A percentile compares a stretch with the other conserved stretches of the same genome.
phyloP scores from a whole-genome alignment of 2,113 vertebrate genomes.

The Xiphophorus maculatus region DNA sequence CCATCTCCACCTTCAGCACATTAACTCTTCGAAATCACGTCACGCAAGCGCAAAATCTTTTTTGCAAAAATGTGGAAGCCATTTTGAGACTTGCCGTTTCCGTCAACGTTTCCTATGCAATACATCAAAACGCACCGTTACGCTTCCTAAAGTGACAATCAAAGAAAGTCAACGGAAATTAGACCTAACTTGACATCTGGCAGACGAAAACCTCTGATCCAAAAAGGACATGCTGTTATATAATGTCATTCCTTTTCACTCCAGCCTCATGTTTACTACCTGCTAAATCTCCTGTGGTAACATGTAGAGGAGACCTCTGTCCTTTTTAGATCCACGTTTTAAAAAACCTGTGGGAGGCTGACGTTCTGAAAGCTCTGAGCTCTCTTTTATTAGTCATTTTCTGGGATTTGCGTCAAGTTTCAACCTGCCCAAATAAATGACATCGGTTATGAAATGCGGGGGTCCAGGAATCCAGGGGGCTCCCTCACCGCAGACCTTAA shows the following conservation, averaged over 20 bases:
- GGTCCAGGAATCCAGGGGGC: constrained; percentile 7
- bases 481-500: constrained; percentile 17
- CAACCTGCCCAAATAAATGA: constrained; percentile 54
- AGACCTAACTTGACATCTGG: neutral
- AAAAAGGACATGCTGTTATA: neutral
- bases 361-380: constrained; percentile 8
- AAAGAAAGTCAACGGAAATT: no score
- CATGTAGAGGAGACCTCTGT: constrained; percentile 23
- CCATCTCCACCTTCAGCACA: no score
- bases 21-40: no score
- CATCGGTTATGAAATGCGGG: constrained; percentile 29
- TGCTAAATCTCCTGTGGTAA: constrained; percentile 35
- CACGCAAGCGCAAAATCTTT: no score
- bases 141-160: no score
- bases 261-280: constrained; percentile 11
- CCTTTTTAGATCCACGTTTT: neutral
- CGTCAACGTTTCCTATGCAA: no score
- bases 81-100: no score
- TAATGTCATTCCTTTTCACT: constrained; percentile 12
- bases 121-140: no score
- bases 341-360: constrained; percentile 10
- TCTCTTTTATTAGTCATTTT: constrained; percentile 12
- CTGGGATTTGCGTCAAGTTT: constrained; percentile 21
- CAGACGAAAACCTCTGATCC: constrained; percentile 1
- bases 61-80: no score